Percentiles rank a stretch among this genome's conserved stretches.
These are phyloP conservation scores for Chrysolina haemoptera DNA, from an alignment of 2,888 invertebrate genomes.

Conservation along the genomic window DNA sequence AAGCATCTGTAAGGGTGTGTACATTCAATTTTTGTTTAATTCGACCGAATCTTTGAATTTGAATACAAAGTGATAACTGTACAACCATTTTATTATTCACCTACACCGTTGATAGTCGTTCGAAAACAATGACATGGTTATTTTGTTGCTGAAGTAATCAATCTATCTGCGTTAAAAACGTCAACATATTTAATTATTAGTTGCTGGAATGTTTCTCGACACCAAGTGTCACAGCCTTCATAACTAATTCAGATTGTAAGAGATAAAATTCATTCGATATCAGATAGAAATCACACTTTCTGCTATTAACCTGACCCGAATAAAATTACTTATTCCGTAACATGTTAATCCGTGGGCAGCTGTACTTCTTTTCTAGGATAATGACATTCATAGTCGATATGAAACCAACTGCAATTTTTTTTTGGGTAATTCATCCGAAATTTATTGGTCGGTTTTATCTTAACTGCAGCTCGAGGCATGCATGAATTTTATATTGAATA, in stretches of 20 bases:
- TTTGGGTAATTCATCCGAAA: slow-evolving; percentile 1
- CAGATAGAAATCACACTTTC: slow-evolving; percentile 19
- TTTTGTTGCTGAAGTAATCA: not conserved
- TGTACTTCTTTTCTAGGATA: slow-evolving; percentile 15
- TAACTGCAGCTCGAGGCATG: slow-evolving; percentile 2
- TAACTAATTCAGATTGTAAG: slow-evolving; percentile 10
- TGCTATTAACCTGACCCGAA: slow-evolving; percentile 20
- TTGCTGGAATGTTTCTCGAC: not conserved
- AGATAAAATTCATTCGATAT: slow-evolving; percentile 19
- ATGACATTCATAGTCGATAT: slow-evolving; percentile 10
- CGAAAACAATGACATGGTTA: too few species aligned
- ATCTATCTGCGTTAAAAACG: not conserved
- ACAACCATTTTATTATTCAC: too few species aligned
- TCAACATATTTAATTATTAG: not conserved
- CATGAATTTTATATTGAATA: not conserved
- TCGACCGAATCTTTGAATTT: too few species aligned
- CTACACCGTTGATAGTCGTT: too few species aligned
- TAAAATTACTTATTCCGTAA: slow-evolving; percentile 15
- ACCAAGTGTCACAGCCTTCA: slow-evolving; percentile 15
- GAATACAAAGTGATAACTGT: too few species aligned
- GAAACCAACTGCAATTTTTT: slow-evolving; percentile 13
- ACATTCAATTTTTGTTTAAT: too few species aligned
- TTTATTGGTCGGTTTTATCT: not conserved
- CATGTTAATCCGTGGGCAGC: slow-evolving; percentile 6
- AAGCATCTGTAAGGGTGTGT: too few species aligned